Percentiles rank a stretch among this genome's conserved stretches.
Conservation (phyloP, 2,113 vertebrate species). For the Istiophorus platypterus region DNA sequence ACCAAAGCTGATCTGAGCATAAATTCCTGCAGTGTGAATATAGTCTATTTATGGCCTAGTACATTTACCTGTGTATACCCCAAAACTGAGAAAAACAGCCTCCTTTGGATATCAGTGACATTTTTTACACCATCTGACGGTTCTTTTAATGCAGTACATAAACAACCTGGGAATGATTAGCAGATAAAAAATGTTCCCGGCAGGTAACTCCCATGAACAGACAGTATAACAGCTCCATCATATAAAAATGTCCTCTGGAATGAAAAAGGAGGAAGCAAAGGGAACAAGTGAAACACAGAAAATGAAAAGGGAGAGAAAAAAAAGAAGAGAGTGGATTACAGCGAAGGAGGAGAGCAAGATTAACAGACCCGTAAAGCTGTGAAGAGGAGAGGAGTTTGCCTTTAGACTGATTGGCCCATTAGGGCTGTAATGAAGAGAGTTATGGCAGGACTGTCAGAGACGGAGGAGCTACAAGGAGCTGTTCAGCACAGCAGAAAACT, state of each 20-base stretch:
- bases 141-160: neutral
- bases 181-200: neutral
- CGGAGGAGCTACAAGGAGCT: conserved; percentile 24
- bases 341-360: neutral
- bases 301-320: neutral
- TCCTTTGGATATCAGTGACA: neutral
- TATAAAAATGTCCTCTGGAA: neutral
- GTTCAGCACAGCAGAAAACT: conserved; percentile 44
- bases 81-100: neutral
- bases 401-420: conserved; percentile 66
- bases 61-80: neutral
- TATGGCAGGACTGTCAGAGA: conserved; percentile 56
- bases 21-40: neutral
- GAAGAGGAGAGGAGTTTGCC: conserved; percentile 11
- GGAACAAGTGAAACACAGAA: conserved; percentile 1
- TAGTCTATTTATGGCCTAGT: neutral
- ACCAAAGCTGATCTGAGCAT: neutral
- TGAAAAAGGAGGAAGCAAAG: neutral
- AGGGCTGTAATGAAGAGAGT: conserved; percentile 65
- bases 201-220: neutral
- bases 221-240: neutral
- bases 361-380: conserved; percentile 18
- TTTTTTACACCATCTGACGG: neutral
- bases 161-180: neutral
- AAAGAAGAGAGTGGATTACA: conserved; percentile 11